Conservation (phyloP, 30 jellyfish, hydroid and myxozoan species). For the Pseudorhiza aurosa region DNA sequence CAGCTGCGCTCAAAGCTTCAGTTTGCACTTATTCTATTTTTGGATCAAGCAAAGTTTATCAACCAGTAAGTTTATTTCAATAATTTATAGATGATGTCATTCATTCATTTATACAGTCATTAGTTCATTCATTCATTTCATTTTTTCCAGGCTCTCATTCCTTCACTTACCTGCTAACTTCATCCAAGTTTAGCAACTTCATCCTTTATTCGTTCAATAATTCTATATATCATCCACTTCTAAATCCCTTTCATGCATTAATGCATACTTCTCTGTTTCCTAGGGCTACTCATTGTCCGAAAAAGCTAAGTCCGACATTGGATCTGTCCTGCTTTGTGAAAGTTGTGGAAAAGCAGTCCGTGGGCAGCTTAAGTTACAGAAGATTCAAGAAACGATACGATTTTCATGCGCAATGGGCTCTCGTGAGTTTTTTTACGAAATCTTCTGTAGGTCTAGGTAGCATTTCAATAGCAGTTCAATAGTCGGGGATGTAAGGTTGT, state of each 20-base stretch:
- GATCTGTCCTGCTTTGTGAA: conserved; percentile 61
- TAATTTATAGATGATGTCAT: not conserved
- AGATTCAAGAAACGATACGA: conserved; percentile 16
- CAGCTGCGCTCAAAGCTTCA: conserved; percentile 85
- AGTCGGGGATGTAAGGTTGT: too few relatives aligned
- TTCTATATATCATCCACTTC: not conserved
- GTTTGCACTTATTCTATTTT: conserved; percentile 77
- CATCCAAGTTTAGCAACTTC: too few relatives aligned
- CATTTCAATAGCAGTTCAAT: not conserved
- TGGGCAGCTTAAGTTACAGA: conserved; percentile 70
- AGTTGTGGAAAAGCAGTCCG: conserved; percentile 81
- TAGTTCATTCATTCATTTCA: not conserved
- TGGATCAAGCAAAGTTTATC: conserved; percentile 53
- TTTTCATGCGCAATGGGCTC: conserved; percentile 80
- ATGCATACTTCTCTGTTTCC: not conserved
- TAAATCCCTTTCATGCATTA: not conserved
- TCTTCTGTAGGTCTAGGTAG: not conserved
- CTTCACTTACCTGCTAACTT: not conserved
- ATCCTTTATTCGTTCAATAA: not conserved
- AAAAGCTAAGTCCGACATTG: not conserved
- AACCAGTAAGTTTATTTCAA: conserved; percentile 62
- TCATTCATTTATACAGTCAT: not conserved
- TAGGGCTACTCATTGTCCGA: conserved; percentile 36
- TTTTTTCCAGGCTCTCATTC: not conserved
- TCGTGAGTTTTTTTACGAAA: conserved; percentile 48